Evolutionary conservation across 2,888 invertebrate species (phyloP), one percentile per base, ranked within the genome.

Genomic region (Amblyteles armatorius): DNA sequence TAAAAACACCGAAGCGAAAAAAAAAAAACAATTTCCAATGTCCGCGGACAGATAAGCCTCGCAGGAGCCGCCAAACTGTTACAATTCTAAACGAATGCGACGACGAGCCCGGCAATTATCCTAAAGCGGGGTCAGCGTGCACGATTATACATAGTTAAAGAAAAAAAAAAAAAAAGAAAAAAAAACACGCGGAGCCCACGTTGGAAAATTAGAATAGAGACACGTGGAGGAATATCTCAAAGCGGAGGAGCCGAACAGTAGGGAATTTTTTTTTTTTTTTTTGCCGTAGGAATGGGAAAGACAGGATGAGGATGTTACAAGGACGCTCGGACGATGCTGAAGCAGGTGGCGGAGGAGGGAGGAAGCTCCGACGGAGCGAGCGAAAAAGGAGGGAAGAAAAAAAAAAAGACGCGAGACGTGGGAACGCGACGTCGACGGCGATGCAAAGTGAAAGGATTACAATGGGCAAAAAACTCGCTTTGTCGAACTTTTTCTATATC

Each of bases 361-460:
- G 79, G 79, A 83, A 80, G 81, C 68, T 81, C 67, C 19, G 67
- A 82, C 63, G 60, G 82, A 79, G 65, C 52, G 50, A 76, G 11
- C n/a, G 13, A 57, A 72, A 63, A 26, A 50, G 19, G 65, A 44
- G n/a, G 22, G 68, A 48, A 52, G 48, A 29, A 60, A 73, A 55
- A 71, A 71, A 71, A 81, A 77, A 71, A 69, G 79, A 72, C 77
- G 65, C 69, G 69, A 77, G 76, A 86, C 86, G 86, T 86, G 88
- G 86, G 86, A 86, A 86, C 84, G 82, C 84, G 85, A 85, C 84
- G 82, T 69, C 83, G 82, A 77, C 82, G 80, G 73, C 80, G 85
- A 82, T 85, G 85, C 79, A 88, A 88, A 88, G 87, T 88, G 88
- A 88, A 88, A 88, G 87, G 88, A 88, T 86, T 83, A 87, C 88